Evolutionary conservation across 2,888 invertebrate species (phyloP).

Genomic region (Pachliopta kotzebuea): DNA sequence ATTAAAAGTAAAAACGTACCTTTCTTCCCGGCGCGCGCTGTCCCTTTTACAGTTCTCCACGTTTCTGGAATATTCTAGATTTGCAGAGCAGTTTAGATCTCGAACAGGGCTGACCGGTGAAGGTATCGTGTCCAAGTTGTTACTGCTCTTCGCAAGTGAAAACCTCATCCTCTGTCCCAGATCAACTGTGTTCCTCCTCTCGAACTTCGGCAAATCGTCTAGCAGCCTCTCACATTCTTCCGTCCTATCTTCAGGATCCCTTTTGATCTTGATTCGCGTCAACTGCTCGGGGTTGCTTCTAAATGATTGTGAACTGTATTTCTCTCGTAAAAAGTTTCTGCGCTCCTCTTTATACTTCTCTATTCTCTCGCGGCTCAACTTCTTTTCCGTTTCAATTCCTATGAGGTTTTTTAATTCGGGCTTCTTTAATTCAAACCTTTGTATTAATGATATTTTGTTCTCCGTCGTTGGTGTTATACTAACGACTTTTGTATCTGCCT

Average conservation of each 20-base stretch:
- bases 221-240: slow-evolving; percentile 51
- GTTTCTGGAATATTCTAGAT: slow-evolving; percentile 22
- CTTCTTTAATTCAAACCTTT: slow-evolving; percentile 64
- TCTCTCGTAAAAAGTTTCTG: slow-evolving; percentile 90
- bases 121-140: slow-evolving; percentile 61
- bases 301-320: slow-evolving; percentile 91
- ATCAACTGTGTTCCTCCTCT: slow-evolving; percentile 73
- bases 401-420: slow-evolving; percentile 61
- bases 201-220: slow-evolving; percentile 61
- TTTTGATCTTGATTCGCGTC: slow-evolving; percentile 66
- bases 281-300: slow-evolving; percentile 81
- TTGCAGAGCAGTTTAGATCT: slow-evolving; percentile 23
- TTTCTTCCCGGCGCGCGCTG: slow-evolving; percentile 43
- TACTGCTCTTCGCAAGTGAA: slow-evolving; percentile 62
- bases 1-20: slow-evolving; percentile 38
- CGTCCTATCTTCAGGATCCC: slow-evolving; percentile 49
- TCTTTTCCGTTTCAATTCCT: slow-evolving; percentile 73
- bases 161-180: slow-evolving; percentile 70
- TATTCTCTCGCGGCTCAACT: slow-evolving; percentile 89
- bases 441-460: slow-evolving; percentile 82
- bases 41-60: slow-evolving; percentile 33
- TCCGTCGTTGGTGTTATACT: slow-evolving; percentile 82
- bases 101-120: slow-evolving; percentile 52
- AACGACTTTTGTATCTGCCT: slow-evolving; percentile 47
- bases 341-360: slow-evolving; percentile 95